Conservation (phyloP, 2,113 vertebrate species). For the Felis chaus region DNA sequence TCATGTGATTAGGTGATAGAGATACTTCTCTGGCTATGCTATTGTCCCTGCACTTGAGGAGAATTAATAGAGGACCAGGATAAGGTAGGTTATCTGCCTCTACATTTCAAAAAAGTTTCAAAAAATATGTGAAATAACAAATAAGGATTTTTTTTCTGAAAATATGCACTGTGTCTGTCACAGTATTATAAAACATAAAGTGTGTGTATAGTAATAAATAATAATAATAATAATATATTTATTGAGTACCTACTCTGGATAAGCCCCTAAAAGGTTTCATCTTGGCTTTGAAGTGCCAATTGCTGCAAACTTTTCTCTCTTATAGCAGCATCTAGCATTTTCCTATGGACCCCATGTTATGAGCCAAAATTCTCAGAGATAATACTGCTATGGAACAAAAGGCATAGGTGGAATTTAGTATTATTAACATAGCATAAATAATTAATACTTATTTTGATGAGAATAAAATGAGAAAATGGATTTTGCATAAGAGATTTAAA, state of each 20-base stretch:
- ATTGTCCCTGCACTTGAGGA: not conserved
- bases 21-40: not conserved
- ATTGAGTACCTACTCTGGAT: not conserved
- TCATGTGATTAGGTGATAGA: not conserved
- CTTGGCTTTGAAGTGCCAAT: not conserved
- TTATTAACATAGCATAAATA: not conserved
- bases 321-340: not conserved
- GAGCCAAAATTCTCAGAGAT: not conserved
- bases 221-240: not conserved
- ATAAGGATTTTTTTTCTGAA: not conserved
- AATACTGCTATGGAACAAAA: not conserved
- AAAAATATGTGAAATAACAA: not conserved
- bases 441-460: not conserved
- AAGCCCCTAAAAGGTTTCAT: not conserved
- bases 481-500: slow-evolving; percentile 33
- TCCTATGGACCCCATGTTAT: not conserved
- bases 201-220: not conserved
- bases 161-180: not conserved
- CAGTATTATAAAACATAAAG: not conserved
- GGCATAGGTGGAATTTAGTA: not conserved
- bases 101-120: not conserved
- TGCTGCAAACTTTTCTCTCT: not conserved
- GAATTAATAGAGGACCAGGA: not conserved
- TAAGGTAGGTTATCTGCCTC: not conserved
- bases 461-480: not conserved